phyloP scores from a whole-genome alignment of 2,888 invertebrate species.

The Drosophila suboccidentalis region DNA sequence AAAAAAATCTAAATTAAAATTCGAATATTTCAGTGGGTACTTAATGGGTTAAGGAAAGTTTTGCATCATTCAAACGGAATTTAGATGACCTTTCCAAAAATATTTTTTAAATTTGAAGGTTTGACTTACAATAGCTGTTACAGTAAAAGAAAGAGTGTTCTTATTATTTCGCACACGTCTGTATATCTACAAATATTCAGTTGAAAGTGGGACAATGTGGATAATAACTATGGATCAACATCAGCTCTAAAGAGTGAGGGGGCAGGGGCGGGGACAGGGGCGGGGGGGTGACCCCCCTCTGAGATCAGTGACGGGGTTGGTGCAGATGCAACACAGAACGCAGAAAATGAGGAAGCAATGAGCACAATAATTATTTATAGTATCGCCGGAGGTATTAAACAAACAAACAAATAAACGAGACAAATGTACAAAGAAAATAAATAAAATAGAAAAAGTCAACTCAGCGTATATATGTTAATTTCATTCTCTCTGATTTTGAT shows the following conservation, averaged over 20 bases:
- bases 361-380: slow-evolving; percentile 60
- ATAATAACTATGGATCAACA: background rate
- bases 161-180: too few relatives aligned
- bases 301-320: background rate
- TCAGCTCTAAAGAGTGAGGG: background rate
- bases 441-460: background rate
- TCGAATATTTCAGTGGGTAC: too few relatives aligned
- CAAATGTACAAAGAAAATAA: slow-evolving; percentile 1
- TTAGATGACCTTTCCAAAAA: too few relatives aligned
- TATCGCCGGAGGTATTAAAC: slow-evolving; percentile 12
- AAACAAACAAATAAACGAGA: slow-evolving; percentile 8
- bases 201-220: background rate
- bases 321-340: background rate
- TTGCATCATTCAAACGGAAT: too few relatives aligned
- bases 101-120: too few relatives aligned
- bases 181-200: slow-evolving; percentile 1
- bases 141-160: too few relatives aligned
- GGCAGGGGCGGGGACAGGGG: background rate
- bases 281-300: background rate
- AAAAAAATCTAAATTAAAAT: too few relatives aligned
- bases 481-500: slow-evolving; percentile 28
- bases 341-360: slow-evolving; percentile 21
- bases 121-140: too few relatives aligned
- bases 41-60: too few relatives aligned
- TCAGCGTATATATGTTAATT: slow-evolving; percentile 47